Evolutionary conservation across 2,113 vertebrate species (phyloP), one percentile per base, ranked within the genome.

Genomic region (Dicrurus megarhynchus): DNA sequence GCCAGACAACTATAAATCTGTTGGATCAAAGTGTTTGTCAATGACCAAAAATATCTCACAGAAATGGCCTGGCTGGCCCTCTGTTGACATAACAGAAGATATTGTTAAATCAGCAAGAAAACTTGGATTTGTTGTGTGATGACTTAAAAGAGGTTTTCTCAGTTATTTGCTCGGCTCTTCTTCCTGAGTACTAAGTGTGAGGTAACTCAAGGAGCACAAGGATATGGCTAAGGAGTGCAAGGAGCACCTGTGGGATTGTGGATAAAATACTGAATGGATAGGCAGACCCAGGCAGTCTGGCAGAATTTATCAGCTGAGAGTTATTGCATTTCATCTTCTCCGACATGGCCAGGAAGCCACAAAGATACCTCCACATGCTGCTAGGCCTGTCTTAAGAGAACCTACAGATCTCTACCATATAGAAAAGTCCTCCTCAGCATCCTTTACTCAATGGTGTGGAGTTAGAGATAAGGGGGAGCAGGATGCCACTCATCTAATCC

Each of bases 61-160:
- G 56, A 79, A 94, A 89, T 64, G 57, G 23, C 65, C 84, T 82
- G 53, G 8, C 23, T 70, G 42, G 10, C 10, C 49, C 24, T 56
- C 47, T 70, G 64, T 90, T 94, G 83, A 78, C 73, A 59, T 42
- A 94, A 67, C 27, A 67, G 27, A 77, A 37, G 19, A 59, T 90
- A 70, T 21, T 86, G 82, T 24, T 64, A 68, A 75, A 39, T 95
- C 85, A 95, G 71, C 68, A 90, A 93, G 71, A 77, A 92, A 86
- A 46, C 12, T 63, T 90, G 55, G 20, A 70, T 96, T 87, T 88
- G 19, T 73, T 77, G 33, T 59, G 7, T 56, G 28, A 39, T 64
- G 37, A 52, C 52, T 91, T 86, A 47, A 71, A 89, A 44, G 41
- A 56, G 4, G 2, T 46, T 87, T 89, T 79, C 53, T 79, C 69